Evolutionary conservation across 2,113 vertebrate genomes (phyloP), one percentile per base, ranked within the genome.

Genomic region (Pyxicephalus adspersus): DNA sequence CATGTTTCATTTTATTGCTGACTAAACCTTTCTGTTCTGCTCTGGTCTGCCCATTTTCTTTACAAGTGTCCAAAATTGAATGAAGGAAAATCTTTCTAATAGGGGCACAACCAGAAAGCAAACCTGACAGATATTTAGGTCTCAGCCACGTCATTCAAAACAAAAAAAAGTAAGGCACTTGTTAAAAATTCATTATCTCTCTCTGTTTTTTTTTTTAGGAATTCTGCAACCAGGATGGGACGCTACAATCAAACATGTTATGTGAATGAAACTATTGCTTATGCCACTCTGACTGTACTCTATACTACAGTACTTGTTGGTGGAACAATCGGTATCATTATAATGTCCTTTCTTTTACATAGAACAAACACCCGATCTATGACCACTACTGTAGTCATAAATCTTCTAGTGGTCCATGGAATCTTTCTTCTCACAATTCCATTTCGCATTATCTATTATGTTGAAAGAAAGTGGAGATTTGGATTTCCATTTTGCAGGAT

Each of bases 371-470:
- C 90, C 1, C 85, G 88, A 0, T 96, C 97, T 0, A 87, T 94
- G 86, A 98, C 91, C 31, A 95, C 95, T 1, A 92, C 94, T 0
- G 92, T 94, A 0, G 89, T 97, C 0, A 58, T 96, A 64, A 98
- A 98, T 88, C 89, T 99, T 58, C 92, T 97, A 0, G 88, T 95
- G 16, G 84, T 95, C 5, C 97, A 99, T 78, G 84, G 92, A 8
- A 26, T 96, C 20, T 96, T 97, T 28, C 91, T 99, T 11, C 23
- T 95, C 83, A 97, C 95, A 0, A 87, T 98, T 55, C 97, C 97
- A 0, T 98, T 99, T 83, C 92, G 96, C 64, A 86, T 98, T 70
- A 84, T 91, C 84, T 99, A 96, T 50, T 94, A 95, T 0, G 52
- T 87, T 3, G 74, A 1, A 0, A 0, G 23, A 0, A 0, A 4